Evolutionary conservation across 1,140 invertebrate genomes (phyloP).

Genomic region (Magallana angulata): DNA sequence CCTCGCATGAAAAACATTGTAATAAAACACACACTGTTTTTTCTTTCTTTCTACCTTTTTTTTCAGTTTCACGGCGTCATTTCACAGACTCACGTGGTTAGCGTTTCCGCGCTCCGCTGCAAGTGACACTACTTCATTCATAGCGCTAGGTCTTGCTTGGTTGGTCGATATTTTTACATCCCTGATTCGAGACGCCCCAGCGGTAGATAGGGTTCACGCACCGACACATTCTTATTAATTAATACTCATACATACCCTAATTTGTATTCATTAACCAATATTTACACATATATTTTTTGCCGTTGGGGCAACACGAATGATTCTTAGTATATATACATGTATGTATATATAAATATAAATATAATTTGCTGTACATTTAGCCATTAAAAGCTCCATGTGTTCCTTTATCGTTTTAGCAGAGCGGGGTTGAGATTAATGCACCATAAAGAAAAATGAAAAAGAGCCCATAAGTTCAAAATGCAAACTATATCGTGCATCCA

Average conservation of each 20-base stretch:
- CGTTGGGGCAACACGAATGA: background rate
- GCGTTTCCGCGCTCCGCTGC: background rate
- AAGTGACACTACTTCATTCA: background rate
- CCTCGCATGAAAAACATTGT: background rate
- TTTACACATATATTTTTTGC: background rate
- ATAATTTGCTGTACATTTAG: too few relatives aligned
- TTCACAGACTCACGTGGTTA: slow-evolving; percentile 5
- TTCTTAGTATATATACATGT: background rate
- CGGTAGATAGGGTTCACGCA: background rate
- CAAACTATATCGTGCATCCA: too few relatives aligned
- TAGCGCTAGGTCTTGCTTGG: background rate
- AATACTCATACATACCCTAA: background rate
- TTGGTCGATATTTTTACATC: slow-evolving; percentile 3
- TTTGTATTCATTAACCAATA: slow-evolving; percentile 16
- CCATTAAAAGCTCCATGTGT: too few relatives aligned
- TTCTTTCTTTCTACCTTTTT: background rate
- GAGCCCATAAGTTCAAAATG: too few relatives aligned
- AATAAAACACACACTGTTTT: background rate
- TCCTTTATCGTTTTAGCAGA: too few relatives aligned
- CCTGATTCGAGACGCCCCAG: background rate
- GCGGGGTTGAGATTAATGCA: too few relatives aligned
- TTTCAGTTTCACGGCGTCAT: background rate
- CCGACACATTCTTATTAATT: slow-evolving; percentile 1
- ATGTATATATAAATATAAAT: too few relatives aligned
- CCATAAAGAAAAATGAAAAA: too few relatives aligned